Base-by-base conservation (phyloP, 2,888 invertebrate genomes). In the Ischnus inquisitorius region DNA sequence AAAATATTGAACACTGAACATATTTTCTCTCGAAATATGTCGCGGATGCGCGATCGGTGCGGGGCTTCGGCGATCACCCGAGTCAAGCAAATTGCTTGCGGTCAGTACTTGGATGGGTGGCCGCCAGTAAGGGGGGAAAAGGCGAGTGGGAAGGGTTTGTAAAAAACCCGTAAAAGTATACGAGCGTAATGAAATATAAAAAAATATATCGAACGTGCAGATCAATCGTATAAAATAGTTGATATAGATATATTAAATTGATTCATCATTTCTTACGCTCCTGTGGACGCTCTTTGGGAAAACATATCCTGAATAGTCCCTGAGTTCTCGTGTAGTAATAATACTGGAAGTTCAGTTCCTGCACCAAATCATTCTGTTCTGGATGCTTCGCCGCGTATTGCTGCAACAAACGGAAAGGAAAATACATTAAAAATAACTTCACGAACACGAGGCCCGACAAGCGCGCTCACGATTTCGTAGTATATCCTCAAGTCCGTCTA, bases 251-350 rank as follows among this genome's bases (percentile, higher is more conserved):
- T 60, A 65, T 16, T n/a, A 4, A 46, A 25, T 54, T 25, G 46
- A 57, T 67, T 41, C 51, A 1, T 16, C 3, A 39, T 39, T 86
- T 54, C 94, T 95, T 94, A 97, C 97, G 97, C 93, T 96, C 95
- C 67, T 97, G 97, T 84, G 98, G 98, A 85, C 97, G 95, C 90
- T 98, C 97, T 94, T 98, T 98, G 51, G 98, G 98, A 94, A 98
- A 99, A 93, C 98, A 99, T 94, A 97, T 96, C 94, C 98, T 96
- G 95, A 98, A 98, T 78, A 99, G 95, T 87, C 99, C 99, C 93
- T 98, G 96, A 93, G 98, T 98, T 94, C 99, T 96, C 85, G 98
- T 97, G 94, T 96, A 98, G 94, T 97, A 98, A 93, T 96, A 97
- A 92, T 97, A 98, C 94, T 98, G 98, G 67, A 95, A 95, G 94